Evolutionary conservation across 2,888 invertebrate genomes (phyloP), one percentile per base, ranked within the genome.

Genomic region (Tuta absoluta): DNA sequence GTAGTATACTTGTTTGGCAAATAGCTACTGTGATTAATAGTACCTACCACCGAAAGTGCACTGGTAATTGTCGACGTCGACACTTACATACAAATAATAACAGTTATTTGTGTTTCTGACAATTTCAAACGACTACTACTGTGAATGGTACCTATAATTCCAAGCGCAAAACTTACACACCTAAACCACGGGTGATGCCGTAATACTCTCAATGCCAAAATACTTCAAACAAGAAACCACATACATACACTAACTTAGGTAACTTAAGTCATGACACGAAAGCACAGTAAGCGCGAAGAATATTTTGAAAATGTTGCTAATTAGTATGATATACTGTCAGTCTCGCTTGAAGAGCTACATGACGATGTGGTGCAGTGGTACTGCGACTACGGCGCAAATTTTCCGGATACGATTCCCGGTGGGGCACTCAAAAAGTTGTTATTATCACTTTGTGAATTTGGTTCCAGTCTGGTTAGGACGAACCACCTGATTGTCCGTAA

Each of bases 251-350:
- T 33, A 33, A 45, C n/a, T 17, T 45, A 45, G 17, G n/a, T 45
- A 17, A 45, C 45, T n/a, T 45, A 3, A 45, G 2, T n/a, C 11
- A n/a, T 41, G 41, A n/a, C 41, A 45, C 45, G 33, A 33, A 33
- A 45, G 45, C 45, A 45, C 45, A 17, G 45, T n/a, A 45, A 45
- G 8, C n/a, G 17, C 14, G 14, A 41, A n/a, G 69, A 68, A 72
- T 72, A 64, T 66, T 65, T 73, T 81, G 80, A 85, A 78, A 75
- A 76, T 81, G 81, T 72, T 33, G 33, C 33, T 33, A 80, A 86
- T 87, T 86, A 82, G 79, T 80, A 84, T 83, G 79, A 80, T 82
- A 76, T 84, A 45, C 80, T 70, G 78, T 75, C 70, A 78, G 82
- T 84, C 78, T 80, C 81, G 84, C 83, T 80, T 17, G 2, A 23